These are phyloP conservation scores for Graptemys geographica DNA, from an alignment of 2,797 vertebrate species.

Conservation along the genomic window DNA sequence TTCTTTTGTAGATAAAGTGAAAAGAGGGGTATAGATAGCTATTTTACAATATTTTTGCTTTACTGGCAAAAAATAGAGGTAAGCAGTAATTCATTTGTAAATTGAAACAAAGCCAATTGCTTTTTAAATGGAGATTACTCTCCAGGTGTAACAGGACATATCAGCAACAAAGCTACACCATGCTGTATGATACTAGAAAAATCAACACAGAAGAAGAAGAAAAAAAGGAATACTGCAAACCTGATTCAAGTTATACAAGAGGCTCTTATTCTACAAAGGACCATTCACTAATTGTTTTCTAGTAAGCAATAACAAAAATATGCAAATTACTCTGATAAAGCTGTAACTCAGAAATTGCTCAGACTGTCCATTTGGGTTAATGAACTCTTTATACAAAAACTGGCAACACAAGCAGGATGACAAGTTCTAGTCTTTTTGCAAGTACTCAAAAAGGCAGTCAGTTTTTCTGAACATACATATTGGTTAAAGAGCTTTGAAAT, in stretches of 20 bases:
- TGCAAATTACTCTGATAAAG: slow-evolving; percentile 71
- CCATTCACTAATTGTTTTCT: slow-evolving; percentile 40
- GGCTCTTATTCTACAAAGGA: slow-evolving; percentile 20
- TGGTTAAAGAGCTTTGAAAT: slow-evolving; percentile 14
- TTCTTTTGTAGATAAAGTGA: neutral
- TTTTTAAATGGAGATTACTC: neutral
- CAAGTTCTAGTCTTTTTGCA: slow-evolving; percentile 18
- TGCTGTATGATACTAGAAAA: neutral
- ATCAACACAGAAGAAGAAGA: neutral
- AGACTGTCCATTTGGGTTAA: slow-evolving; percentile 45
- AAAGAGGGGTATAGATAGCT: neutral
- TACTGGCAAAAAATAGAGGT: neutral
- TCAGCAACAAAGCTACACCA: neutral
- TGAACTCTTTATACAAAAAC: slow-evolving; percentile 55
- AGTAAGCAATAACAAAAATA: slow-evolving; percentile 65
- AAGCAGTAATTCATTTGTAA: neutral
- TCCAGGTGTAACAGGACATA: neutral
- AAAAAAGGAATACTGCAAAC: neutral
- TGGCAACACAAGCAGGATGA: slow-evolving; percentile 38
- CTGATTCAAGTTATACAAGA: slow-evolving; percentile 40
- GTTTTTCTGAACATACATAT: neutral
- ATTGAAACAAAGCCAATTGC: neutral
- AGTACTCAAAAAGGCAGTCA: slow-evolving; percentile 36
- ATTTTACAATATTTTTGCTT: neutral
- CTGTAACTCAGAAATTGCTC: slow-evolving; percentile 51